Evolutionary conservation across 2,797 vertebrate species (phyloP).

Genomic region (Microtus agrestis): DNA sequence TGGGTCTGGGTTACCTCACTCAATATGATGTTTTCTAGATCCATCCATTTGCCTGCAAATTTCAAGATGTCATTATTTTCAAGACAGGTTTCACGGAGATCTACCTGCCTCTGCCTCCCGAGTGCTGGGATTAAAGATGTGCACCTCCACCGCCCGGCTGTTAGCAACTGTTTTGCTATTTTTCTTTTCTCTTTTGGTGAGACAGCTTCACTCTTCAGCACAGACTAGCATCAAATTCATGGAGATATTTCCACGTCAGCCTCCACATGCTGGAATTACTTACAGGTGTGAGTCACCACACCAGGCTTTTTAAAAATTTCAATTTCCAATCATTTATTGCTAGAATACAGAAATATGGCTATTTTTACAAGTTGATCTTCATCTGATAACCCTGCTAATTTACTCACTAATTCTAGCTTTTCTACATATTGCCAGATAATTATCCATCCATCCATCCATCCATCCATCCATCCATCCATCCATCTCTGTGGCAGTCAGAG

Average conservation of each 20-base stretch:
- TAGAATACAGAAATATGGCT: slow-evolving; percentile 8
- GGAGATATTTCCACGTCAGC: neutral
- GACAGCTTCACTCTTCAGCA: neutral
- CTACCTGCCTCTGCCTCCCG: too few relatives aligned
- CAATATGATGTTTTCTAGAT: too few relatives aligned
- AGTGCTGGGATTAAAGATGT: too few relatives aligned
- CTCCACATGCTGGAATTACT: neutral
- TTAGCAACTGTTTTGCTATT: neutral
- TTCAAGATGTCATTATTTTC: too few relatives aligned
- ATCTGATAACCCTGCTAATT: slow-evolving; percentile 1
- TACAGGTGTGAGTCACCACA: neutral
- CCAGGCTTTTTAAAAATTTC: neutral
- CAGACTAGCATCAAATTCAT: neutral
- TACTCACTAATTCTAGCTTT: slow-evolving; percentile 25
- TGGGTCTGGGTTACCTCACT: too few relatives aligned
- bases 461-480: neutral
- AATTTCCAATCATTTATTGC: slow-evolving; percentile 27
- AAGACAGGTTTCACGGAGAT: too few relatives aligned
- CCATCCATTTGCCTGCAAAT: too few relatives aligned
- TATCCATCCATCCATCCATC: neutral
- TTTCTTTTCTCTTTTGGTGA: neutral
- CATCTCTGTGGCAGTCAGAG: neutral
- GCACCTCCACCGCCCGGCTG: neutral
- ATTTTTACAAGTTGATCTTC: slow-evolving; percentile 50
- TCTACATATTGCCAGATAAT: slow-evolving; percentile 15